Base-by-base conservation (phyloP, 2,797 vertebrate genomes). In the Sebastes vulpes region DNA sequence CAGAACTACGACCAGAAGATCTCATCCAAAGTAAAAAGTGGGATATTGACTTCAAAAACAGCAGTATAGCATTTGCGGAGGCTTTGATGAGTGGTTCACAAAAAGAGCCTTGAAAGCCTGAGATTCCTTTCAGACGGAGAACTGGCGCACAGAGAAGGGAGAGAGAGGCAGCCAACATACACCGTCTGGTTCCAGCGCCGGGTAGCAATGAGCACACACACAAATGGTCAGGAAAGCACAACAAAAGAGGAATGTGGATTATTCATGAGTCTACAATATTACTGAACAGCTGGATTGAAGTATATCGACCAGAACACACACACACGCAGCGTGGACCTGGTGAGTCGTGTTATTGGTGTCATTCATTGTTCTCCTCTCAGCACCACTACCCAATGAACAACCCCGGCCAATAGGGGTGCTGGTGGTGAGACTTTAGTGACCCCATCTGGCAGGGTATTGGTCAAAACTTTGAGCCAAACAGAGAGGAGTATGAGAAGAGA, bases 371-470 rank as follows among this genome's bases (percentile, higher is more conserved):
- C 67, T 75, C 35, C 65, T 83, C 65, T 77, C 79, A 63, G 29
- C 76, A 52, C 58, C 10, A 2, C 65, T 25, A 46, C 65, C 78
- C 64, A 65, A 54, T 68, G 61, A 85, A 69, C n/a, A 25, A 68
- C 89, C 84, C 78, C 65, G 29, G 79, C 91, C 90, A 88, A 86
- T 89, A 85, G 88, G 78, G 83, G 75, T 85, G 84, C 84, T 84
- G 83, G 83, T 65, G 81, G 86, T 88, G 88, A 94, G 83, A 84
- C 89, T 91, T 89, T 90, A 85, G 81, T 95, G 95, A 95, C 93
- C 94, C 93, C 93, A 90, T 94, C 92, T 95, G 93, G 92, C 89
- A 74, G 86, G 77, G 77, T 90, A 94, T 94, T 95, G 93, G 92
- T 80, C 84, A 60, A 86, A 82, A 75, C 54, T 12, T 60, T 7